Evolutionary conservation across 2,888 invertebrate genomes (phyloP).

Genomic region (Melieria picta): DNA sequence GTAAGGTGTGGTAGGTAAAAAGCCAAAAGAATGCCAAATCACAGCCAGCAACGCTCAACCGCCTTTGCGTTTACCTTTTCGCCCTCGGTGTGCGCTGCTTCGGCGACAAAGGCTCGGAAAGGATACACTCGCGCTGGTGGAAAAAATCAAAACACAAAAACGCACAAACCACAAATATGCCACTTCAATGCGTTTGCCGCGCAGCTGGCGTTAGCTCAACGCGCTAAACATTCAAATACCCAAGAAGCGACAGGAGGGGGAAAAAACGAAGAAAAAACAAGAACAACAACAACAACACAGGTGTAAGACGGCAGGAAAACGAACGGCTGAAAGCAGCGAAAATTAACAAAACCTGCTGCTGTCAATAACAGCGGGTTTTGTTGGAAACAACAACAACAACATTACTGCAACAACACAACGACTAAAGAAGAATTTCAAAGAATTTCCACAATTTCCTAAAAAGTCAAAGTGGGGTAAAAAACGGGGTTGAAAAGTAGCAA

Average conservation of each 20-base stretch:
- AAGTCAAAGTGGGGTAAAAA: neutral
- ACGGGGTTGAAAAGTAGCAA: no score
- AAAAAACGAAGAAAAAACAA: neutral
- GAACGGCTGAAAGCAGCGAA: neutral
- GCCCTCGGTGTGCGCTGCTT: neutral
- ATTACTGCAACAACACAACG: neutral
- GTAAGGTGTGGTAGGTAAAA: neutral
- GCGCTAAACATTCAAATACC: neutral
- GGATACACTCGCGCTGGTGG: neutral
- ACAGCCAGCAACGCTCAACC: neutral
- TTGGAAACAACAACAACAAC: neutral
- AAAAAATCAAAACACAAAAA: conserved; percentile 24
- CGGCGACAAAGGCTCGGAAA: neutral
- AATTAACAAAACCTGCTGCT: conserved; percentile 17
- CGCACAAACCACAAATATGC: conserved; percentile 22
- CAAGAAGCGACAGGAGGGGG: neutral
- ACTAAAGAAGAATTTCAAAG: conserved; percentile 16
- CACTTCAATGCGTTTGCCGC: conserved; percentile 6
- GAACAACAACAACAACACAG: no score
- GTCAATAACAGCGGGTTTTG: neutral
- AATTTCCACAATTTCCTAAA: conserved; percentile 19
- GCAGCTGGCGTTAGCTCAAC: neutral
- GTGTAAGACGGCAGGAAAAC: neutral
- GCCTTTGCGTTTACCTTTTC: neutral
- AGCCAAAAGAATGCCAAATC: neutral